phyloP scores from a whole-genome alignment of 2,797 vertebrate species.

The Mallotus villosus region DNA sequence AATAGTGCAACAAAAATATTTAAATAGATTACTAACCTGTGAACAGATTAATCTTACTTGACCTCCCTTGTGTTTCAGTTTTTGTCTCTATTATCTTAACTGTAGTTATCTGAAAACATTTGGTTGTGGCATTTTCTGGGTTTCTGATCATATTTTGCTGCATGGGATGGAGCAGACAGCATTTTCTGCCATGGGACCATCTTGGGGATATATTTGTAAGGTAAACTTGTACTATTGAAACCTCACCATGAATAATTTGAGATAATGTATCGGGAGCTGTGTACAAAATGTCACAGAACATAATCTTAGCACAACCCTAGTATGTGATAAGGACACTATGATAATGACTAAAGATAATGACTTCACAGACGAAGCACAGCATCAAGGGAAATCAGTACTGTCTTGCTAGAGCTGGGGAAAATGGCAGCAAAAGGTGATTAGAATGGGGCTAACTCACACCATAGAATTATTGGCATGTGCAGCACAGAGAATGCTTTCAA shows the following conservation, averaged over 20 bases:
- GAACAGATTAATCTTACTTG: too few relatives aligned
- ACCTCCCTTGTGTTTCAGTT: not conserved
- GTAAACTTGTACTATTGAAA: conserved; percentile 21
- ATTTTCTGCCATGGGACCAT: too few relatives aligned
- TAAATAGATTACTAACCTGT: conserved; percentile 5
- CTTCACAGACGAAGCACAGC: conserved; percentile 31
- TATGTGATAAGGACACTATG: conserved; percentile 41
- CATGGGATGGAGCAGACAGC: not conserved
- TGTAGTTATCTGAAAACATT: not conserved
- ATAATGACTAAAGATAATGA: too few relatives aligned
- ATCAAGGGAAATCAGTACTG: conserved; percentile 54
- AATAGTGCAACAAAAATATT: conserved; percentile 7
- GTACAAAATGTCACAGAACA: conserved; percentile 17
- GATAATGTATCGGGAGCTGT: not conserved
- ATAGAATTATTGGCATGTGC: conserved; percentile 45
- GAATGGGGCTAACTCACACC: conserved; percentile 42
- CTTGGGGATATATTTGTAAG: not conserved
- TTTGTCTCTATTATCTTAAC: not conserved
- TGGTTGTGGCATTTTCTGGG: too few relatives aligned
- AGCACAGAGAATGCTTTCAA: conserved; percentile 39
- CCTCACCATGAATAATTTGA: not conserved
- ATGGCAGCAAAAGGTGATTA: conserved; percentile 56
- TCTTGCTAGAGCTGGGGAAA: conserved; percentile 47
- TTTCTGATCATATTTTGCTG: not conserved
- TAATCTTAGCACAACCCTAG: conserved; percentile 35